phyloP scores from a whole-genome alignment of 1,140 invertebrate species.

The Drosophila murphyi region DNA sequence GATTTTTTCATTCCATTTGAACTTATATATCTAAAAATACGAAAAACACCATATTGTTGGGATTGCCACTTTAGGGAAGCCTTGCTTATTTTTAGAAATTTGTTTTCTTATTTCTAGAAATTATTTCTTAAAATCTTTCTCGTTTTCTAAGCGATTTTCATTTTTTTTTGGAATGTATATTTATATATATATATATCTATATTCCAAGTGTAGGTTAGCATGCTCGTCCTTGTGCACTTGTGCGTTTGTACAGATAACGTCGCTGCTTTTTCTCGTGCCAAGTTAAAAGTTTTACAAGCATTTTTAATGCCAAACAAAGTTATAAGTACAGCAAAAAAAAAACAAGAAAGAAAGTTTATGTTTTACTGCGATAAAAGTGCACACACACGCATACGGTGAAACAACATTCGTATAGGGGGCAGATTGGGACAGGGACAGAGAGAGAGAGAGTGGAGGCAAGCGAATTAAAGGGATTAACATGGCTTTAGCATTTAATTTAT shows the following conservation, averaged over 20 bases:
- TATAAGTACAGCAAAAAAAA: constrained; percentile 69
- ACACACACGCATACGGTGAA: constrained; percentile 27
- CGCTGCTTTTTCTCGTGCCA: constrained; percentile 49
- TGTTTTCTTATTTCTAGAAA: too few relatives aligned
- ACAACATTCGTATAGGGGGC: constrained; percentile 1
- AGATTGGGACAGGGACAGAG: constrained; percentile 29
- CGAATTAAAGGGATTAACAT: constrained; percentile 75
- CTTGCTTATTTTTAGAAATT: too few relatives aligned
- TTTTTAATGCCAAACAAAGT: constrained; percentile 80
- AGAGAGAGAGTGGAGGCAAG: neutral
- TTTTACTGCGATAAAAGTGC: constrained; percentile 72
- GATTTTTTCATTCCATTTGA: too few relatives aligned
- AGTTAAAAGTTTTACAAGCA: constrained; percentile 79
- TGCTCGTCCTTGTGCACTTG: constrained; percentile 26
- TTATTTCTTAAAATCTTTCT: too few relatives aligned
- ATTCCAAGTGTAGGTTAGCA: constrained; percentile 8
- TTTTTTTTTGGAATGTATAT: neutral
- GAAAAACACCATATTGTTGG: too few relatives aligned
- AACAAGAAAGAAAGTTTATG: constrained; percentile 64
- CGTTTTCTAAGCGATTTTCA: too few relatives aligned
- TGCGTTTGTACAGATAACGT: constrained; percentile 52
- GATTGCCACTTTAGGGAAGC: too few relatives aligned
- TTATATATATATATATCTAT: constrained; percentile 1
- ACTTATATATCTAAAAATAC: too few relatives aligned
- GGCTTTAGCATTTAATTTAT: constrained; percentile 79